Base-by-base conservation (phyloP, 2,113 vertebrate species). In the Macquaria ambigua region DNA sequence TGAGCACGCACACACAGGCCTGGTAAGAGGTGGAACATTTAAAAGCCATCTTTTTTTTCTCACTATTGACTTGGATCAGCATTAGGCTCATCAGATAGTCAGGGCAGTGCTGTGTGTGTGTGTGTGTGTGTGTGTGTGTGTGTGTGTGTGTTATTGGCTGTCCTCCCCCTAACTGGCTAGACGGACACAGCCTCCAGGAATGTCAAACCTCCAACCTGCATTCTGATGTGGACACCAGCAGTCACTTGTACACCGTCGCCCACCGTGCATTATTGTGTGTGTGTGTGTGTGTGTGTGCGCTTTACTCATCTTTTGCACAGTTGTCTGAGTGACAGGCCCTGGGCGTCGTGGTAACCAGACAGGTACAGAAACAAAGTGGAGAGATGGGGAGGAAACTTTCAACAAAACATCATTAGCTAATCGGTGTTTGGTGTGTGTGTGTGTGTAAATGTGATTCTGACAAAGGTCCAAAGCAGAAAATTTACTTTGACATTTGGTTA, bases 171-270 rank as follows among this genome's bases (percentile, higher is more conserved):
- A 86, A 92, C 93, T 94, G 94, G 94, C 93, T 94, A 93, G 94
- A 95, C 92, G 93, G 92, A 95, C 94, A 94, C 92, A 92, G 94
- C 94, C 94, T 95, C 90, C 93, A 95, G 94, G 94, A 95, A 95
- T 95, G 94, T 95, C 94, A 95, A 94, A 95, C 87, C 94, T 95
- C 94, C 94, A 95, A 92, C 94, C 92, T 94, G 94, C 92, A 95
- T 94, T 94, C 92, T 94, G 94, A 94, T 94, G 93, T 93, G 91
- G 89, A 84, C 92, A 87, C 93, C 93, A 82, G 92, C 93, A 83
- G 93, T 93, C 88, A 73, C 86, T 85, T 84, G 75, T 79, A 93
- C 88, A 87, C 81, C 56, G 61, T 86, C 59, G 39, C 83, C 89
- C 77, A 77, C 83, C 31, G 56, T 3, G 77, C 52, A 46, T 78